Conservation (phyloP, 1,140 invertebrate genomes). For the Drosophila watanabei region DNA sequence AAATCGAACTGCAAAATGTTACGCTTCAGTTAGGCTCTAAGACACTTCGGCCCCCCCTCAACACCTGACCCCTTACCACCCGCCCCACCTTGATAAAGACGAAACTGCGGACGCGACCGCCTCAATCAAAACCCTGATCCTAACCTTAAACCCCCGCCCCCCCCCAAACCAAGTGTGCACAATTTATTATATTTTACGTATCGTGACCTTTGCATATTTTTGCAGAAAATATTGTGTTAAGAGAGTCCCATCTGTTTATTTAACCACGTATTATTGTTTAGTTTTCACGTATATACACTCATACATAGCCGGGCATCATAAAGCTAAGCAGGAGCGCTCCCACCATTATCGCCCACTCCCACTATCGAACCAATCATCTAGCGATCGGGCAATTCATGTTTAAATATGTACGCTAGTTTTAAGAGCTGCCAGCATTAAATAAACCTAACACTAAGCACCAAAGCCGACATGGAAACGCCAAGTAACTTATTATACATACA, state of each 20-base stretch:
- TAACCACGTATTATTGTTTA: slow-evolving; percentile 43
- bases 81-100: slow-evolving; percentile 13
- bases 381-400: slow-evolving; percentile 27
- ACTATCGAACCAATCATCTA: slow-evolving; percentile 6
- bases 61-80: not conserved
- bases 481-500: slow-evolving; percentile 39
- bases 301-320: slow-evolving; percentile 5
- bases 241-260: slow-evolving; percentile 19
- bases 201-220: slow-evolving; percentile 52
- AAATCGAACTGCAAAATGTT: slow-evolving; percentile 46
- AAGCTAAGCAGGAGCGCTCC: slow-evolving; percentile 13
- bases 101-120: slow-evolving; percentile 26
- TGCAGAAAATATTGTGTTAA: slow-evolving; percentile 43
- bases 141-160: not conserved
- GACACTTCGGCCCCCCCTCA: slow-evolving; percentile 16
- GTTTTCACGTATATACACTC: slow-evolving; percentile 14
- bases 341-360: not conserved
- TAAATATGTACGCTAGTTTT: slow-evolving; percentile 45
- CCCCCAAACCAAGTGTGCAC: not conserved
- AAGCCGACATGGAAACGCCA: slow-evolving; percentile 31
- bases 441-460: slow-evolving; percentile 49
- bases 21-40: slow-evolving; percentile 56
- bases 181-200: slow-evolving; percentile 19
- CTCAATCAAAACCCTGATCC: slow-evolving; percentile 11
- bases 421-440: slow-evolving; percentile 55